These are phyloP conservation scores for Leptinotarsa peninsularis DNA, from an alignment of 2,888 invertebrate species.

Conservation along the genomic window DNA sequence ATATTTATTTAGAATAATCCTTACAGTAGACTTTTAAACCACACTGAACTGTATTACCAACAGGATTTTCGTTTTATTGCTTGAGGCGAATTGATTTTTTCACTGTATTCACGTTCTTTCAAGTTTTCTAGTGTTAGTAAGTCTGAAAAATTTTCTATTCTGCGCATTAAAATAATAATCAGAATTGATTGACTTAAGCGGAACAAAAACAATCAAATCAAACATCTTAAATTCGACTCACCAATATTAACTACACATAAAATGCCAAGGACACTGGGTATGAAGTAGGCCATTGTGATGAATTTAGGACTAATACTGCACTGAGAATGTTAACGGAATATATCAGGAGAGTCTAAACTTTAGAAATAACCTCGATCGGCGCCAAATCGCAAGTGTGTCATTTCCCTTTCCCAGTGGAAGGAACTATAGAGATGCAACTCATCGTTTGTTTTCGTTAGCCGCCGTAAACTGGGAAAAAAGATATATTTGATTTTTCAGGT, in stretches of 20 bases:
- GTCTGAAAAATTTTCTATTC: too few species aligned
- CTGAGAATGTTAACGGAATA: not conserved
- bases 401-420: not conserved
- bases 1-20: too few species aligned
- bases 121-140: too few species aligned
- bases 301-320: not conserved
- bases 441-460: not conserved
- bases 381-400: not conserved
- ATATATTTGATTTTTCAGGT: not conserved
- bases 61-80: too few species aligned
- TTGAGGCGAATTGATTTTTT: too few species aligned
- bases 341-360: not conserved
- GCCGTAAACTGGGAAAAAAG: not conserved
- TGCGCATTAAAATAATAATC: too few species aligned
- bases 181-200: not conserved
- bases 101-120: too few species aligned
- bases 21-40: too few species aligned
- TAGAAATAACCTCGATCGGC: not conserved
- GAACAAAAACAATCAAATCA: not conserved
- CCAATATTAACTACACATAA: slow-evolving; percentile 37
- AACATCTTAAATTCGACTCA: slow-evolving; percentile 19
- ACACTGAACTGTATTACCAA: too few species aligned
- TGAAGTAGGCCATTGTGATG: slow-evolving; percentile 37
- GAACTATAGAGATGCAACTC: not conserved
- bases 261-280: slow-evolving; percentile 37